Base-by-base conservation (phyloP, 2,888 invertebrate genomes). In the Exocentrus adspersus region DNA sequence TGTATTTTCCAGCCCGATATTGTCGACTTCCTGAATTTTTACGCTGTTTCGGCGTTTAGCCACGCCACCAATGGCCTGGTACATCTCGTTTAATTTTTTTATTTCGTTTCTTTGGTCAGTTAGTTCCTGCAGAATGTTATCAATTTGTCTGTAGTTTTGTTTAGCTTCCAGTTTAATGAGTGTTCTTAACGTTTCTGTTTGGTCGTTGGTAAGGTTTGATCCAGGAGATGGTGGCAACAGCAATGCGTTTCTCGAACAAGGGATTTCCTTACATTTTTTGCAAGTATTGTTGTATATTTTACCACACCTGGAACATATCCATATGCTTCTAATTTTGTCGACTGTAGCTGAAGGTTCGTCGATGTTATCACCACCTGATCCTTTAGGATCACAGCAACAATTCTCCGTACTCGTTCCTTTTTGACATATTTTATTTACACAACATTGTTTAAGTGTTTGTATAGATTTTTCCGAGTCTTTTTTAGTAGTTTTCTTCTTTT, bases 71-170 rank as follows among this genome's bases (percentile, higher is more conserved):
- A 51, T 37, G 19, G 2, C 2, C 7, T 57, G 32, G 20, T 20
- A 57, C 46, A 57, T 45, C 1, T 46, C 32, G 7, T 4, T 45
- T 19, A 57, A 32, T 21, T 16, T 45, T 19, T 57, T 62, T 19
- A 70, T 58, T 53, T 65, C 70, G 14, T 60, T 54, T 16, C 46
- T 54, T 24, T 67, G 68, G 17, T 68, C 51, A 14, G 42, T 61
- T n/a, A 71, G 42, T 17, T 69, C 64, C 32, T 61, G 61, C 21
- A 69, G 51, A 32, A 71, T 69, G 16, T 53, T 52, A 12, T 66
- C 63, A n/a, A 71, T 62, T 57, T 68, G 63, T 14, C 63, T 62
- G 30, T 59, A 65, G 53, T 69, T 71, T 20, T 71, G 66, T 50
- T 64, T 68, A 1, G 68, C 58, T 51, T 71, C 69, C 58, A 68